Evolutionary conservation across 2,888 invertebrate genomes (phyloP).

Genomic region (Eupithecia vulgata): DNA sequence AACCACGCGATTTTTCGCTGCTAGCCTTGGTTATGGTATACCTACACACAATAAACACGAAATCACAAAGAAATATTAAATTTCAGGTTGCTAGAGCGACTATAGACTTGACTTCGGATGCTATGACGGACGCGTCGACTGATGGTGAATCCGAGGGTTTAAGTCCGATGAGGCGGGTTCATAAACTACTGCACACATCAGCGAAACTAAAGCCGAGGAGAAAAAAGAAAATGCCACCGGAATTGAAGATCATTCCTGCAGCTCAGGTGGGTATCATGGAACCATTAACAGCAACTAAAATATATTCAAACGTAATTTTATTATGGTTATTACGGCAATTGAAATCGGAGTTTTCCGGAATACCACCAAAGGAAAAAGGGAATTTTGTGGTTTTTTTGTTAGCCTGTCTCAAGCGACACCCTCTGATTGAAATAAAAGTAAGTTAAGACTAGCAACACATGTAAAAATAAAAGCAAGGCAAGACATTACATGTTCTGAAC

Average conservation of each 20-base stretch:
- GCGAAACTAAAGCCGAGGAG: conserved; percentile 70
- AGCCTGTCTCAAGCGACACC: neutral
- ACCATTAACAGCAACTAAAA: too few relatives aligned
- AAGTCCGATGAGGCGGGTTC: conserved; percentile 76
- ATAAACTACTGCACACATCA: conserved; percentile 70
- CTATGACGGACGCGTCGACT: conserved; percentile 86
- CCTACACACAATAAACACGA: too few relatives aligned
- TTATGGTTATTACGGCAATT: neutral
- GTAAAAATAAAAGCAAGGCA: too few relatives aligned
- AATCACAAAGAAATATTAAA: neutral
- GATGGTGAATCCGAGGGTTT: conserved; percentile 84
- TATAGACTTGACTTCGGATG: conserved; percentile 86
- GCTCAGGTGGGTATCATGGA: conserved; percentile 54
- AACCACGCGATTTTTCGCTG: neutral
- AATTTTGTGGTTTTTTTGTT: neutral
- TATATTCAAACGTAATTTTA: too few relatives aligned
- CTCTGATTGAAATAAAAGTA: neutral
- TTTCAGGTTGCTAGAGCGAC: conserved; percentile 84
- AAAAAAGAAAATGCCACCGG: conserved; percentile 83
- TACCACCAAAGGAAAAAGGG: too few relatives aligned
- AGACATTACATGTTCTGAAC: neutral
- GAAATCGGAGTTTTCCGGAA: neutral
- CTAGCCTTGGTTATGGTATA: neutral
- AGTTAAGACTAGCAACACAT: neutral
- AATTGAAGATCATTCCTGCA: conserved; percentile 77